These are phyloP conservation scores for Netelia melanura DNA, from an alignment of 2,888 invertebrate species.

Conservation along the genomic window DNA sequence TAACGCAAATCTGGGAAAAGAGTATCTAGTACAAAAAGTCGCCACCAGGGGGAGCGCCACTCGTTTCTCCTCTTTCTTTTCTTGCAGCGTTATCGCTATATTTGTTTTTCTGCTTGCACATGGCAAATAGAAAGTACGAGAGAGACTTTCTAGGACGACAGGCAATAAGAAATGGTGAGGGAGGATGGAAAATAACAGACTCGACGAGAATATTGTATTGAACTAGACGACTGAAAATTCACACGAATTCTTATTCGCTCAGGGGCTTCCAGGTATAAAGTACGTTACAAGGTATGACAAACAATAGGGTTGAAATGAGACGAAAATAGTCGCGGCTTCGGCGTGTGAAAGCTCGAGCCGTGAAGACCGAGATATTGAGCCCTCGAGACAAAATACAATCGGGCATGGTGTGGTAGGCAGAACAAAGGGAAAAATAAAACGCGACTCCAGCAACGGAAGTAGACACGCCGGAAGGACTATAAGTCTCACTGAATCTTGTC, in stretches of 20 bases:
- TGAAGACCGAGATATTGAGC: background rate
- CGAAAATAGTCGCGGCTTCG: background rate
- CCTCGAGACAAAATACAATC: background rate
- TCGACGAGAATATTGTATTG: background rate
- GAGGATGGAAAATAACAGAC: background rate
- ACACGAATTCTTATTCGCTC: too few relatives aligned
- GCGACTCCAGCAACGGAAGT: slow-evolving; percentile 16
- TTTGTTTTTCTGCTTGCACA: too few relatives aligned
- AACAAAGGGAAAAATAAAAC: slow-evolving; percentile 15
- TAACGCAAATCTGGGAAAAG: too few relatives aligned
- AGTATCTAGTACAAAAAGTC: too few relatives aligned
- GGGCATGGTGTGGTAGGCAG: background rate
- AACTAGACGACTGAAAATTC: background rate
- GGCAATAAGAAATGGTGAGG: background rate
- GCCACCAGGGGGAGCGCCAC: too few relatives aligned
- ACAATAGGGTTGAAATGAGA: background rate
- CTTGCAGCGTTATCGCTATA: too few relatives aligned
- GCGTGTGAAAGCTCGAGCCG: background rate
- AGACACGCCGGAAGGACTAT: slow-evolving; percentile 49
- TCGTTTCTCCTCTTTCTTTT: too few relatives aligned
- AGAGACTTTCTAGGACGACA: background rate
- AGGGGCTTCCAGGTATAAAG: too few relatives aligned
- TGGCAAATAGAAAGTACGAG: too few relatives aligned
- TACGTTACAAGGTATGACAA: background rate
- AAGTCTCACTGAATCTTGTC: slow-evolving; percentile 70